These are phyloP conservation scores for Steinernema feltiae DNA, from an alignment of 1,140 invertebrate genomes.

Conservation along the genomic window DNA sequence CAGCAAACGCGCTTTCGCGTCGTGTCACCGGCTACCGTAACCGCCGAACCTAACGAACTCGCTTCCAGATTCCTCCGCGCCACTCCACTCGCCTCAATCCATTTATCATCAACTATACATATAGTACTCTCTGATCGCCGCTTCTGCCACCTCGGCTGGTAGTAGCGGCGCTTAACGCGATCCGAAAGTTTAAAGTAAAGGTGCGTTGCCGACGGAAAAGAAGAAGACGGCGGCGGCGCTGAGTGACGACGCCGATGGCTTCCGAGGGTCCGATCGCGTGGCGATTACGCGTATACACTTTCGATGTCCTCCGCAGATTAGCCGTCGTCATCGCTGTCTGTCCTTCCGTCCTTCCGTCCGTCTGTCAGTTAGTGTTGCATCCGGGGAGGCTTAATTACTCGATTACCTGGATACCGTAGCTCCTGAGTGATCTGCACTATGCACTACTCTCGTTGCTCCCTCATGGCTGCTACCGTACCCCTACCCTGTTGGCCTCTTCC, in stretches of 20 bases:
- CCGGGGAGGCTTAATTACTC: too few species aligned
- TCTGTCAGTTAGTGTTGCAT: not conserved
- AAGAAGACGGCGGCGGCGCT: not conserved
- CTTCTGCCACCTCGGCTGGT: not conserved
- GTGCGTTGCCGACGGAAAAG: not conserved
- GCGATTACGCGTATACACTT: conserved; percentile 8
- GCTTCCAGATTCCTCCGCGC: not conserved
- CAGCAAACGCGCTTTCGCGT: too few species aligned
- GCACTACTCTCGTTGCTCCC: too few species aligned
- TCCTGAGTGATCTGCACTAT: too few species aligned
- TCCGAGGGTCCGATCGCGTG: not conserved
- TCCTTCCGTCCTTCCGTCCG: too few species aligned
- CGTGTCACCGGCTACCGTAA: not conserved
- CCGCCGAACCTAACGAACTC: not conserved
- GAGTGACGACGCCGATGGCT: not conserved
- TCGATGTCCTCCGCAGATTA: not conserved
- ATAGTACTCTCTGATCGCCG: not conserved
- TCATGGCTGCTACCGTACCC: not conserved
- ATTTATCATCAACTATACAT: not conserved
- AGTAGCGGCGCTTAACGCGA: not conserved
- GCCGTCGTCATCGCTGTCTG: not conserved
- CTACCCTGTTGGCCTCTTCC: too few species aligned
- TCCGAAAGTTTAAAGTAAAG: conserved; percentile 12
- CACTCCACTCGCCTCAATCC: not conserved
- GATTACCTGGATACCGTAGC: too few species aligned